These are phyloP conservation scores for Lamellibrachia columna DNA, from an alignment of 2,888 invertebrate species.

Conservation along the genomic window DNA sequence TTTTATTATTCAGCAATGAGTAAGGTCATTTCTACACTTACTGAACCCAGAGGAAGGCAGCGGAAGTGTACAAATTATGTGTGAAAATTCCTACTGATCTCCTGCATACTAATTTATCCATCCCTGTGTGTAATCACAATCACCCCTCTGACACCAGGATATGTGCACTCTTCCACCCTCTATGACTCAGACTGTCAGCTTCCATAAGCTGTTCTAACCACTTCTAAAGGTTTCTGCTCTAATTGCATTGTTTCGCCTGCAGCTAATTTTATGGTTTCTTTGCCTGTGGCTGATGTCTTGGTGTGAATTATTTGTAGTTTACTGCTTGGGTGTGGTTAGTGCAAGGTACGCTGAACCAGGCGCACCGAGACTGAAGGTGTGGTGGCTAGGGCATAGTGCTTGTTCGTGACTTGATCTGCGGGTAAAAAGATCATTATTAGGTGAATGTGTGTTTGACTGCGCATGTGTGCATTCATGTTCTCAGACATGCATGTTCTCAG, in stretches of 20 bases:
- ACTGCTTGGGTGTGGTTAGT: neutral
- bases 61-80: neutral
- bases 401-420: neutral
- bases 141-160: neutral
- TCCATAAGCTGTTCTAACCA: neutral
- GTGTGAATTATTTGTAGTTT: neutral
- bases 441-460: too few relatives aligned
- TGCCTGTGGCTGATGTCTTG: neutral
- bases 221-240: neutral
- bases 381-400: neutral
- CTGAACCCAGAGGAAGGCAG: neutral
- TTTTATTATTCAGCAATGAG: neutral
- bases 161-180: neutral
- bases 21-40: neutral
- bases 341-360: neutral
- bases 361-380: neutral
- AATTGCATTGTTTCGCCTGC: neutral
- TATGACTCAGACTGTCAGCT: neutral
- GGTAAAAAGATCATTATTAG: neutral
- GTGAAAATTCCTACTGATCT: neutral
- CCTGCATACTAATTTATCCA: neutral
- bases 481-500: neutral
- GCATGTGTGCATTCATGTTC: neutral
- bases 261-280: conserved; percentile 16
- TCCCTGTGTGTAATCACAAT: neutral